Base-by-base conservation (phyloP, 2,113 vertebrate species). In the Charadrius vociferus region DNA sequence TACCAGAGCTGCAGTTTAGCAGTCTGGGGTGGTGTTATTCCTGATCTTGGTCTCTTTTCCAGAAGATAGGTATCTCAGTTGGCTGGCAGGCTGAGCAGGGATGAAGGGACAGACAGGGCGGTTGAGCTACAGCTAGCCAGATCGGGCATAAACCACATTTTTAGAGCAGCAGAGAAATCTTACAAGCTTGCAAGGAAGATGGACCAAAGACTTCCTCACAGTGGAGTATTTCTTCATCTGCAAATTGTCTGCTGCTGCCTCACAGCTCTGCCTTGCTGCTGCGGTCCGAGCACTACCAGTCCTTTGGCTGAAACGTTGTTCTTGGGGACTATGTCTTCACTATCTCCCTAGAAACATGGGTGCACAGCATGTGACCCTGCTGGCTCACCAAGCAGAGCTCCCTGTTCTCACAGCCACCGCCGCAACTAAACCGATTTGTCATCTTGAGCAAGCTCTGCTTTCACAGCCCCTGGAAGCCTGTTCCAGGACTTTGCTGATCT, bases 401-500 rank as follows among this genome's bases (percentile, higher is more conserved):
- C n/a, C 34, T 83, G 43, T 86, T 95, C 85, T 92, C 53, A 86
- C 70, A 89, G 24, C 39, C n/a, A 32, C 62, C 1, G 2, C 43
- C 2, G 1, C 56, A 82, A 65, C 36, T 56, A 59, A 87, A 82
- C 13, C 10, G 3, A 68, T 86, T n/a, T 81, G 45, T 92, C 62
- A n/a, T 73, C 43, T 21, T 21, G n/a, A 86, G 34, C 58, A 65
- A 93, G 39, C 18, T 70, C 55, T 74, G 41, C 81, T 95, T 96
- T 92, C 91, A 92, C 55, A 96, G 86, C 10, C 81, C 72, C 73
- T 91, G n/a, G 77, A 81, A 87, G 56, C 56, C 52, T 87, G 43
- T 68, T 91, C 93, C 66, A 89, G 61, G 37, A 81, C 56, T 74
- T 75, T 52, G 47, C 56, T 94, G 86, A 95, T 94, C 65, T 49